Base-by-base conservation (phyloP, 1,140 invertebrate species). In the Zaprionus nigranus region DNA sequence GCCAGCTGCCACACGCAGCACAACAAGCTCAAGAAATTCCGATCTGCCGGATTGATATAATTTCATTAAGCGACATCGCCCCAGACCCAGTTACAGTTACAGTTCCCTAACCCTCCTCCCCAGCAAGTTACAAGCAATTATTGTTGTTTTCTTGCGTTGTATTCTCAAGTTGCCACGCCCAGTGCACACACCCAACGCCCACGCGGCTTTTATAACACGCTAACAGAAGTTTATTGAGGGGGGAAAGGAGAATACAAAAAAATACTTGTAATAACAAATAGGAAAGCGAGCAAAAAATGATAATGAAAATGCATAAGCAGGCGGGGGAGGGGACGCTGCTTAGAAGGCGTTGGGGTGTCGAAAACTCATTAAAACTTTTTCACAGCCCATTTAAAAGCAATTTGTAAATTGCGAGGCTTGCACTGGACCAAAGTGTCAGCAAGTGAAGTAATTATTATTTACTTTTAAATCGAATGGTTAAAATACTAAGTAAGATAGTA, bases 321-420 rank as follows among this genome's bases (percentile, higher is more conserved):
- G 38, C 2, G 30, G 30, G 58, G 38, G 28, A 34, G 63, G n/a
- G 46, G 34, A 3, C 17, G 67, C 70, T 80, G 60, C 66, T 75
- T 66, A 65, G 67, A 34, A 36, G 65, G 28, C 43, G 26, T 9
- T 12, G 22, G 73, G 65, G 74, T 61, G 81, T 80, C 75, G 79
- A 91, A 90, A 90, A 90, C 87, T 90, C 87, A 90, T 90, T 90
- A 90, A 91, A 90, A 90, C 87, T 91, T 90, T 90, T 90, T 91
- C 70, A 90, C 88, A 90, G 87, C 87, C 87, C 87, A 90, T 90
- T 90, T 91, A 81, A 88, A 91, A 90, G 87, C 87, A 91, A 90
- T 91, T 90, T 90, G 87, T 91, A 91, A 91, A 91, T 90, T 81
- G 88, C 75, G 59, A 75, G 73, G 79, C 67, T 75, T 75, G 78